Evolutionary conservation across 2,888 invertebrate species (phyloP).

Genomic region (Acholoe squamosa): DNA sequence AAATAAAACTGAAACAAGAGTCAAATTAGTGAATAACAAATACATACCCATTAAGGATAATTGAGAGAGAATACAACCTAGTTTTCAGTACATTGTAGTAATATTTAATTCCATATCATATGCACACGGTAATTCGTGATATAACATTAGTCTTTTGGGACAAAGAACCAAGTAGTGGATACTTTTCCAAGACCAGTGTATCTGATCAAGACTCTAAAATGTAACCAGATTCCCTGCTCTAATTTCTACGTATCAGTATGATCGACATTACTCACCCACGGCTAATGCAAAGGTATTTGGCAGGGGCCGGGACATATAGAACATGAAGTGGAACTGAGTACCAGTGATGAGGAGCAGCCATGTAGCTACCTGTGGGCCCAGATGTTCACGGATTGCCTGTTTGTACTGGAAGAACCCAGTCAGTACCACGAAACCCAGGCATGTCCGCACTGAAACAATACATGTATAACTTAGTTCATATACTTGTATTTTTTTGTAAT

Average conservation of each 20-base stretch:
- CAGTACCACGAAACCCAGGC: conserved; percentile 90
- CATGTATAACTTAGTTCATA: background rate
- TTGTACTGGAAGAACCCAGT: conserved; percentile 89
- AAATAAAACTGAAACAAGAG: conserved; percentile 89
- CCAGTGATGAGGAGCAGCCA: conserved; percentile 87
- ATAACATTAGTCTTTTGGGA: too few species aligned
- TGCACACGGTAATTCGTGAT: too few species aligned
- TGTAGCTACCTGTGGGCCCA: conserved; percentile 89
- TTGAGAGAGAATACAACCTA: too few species aligned
- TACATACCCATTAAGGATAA: too few species aligned
- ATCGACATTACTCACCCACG: conserved; percentile 89
- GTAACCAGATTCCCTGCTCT: too few species aligned
- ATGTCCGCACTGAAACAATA: conserved; percentile 90
- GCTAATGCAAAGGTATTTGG: conserved; percentile 97
- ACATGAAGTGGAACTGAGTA: conserved; percentile 98
- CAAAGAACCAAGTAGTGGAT: too few species aligned
- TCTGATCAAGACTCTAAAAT: too few species aligned
- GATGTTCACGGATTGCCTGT: conserved; percentile 89
- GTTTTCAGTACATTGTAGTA: too few species aligned
- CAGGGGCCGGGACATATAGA: conserved; percentile 95
- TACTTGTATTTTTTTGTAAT: background rate
- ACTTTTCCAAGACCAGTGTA: too few species aligned
- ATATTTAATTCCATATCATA: too few species aligned
- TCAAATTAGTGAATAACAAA: too few species aligned
- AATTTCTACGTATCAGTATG: too few species aligned